Percentiles rank a stretch among this genome's conserved stretches.
phyloP scores from a whole-genome alignment of 2,888 invertebrate genomes.

The Trissolcus brochymenae region DNA sequence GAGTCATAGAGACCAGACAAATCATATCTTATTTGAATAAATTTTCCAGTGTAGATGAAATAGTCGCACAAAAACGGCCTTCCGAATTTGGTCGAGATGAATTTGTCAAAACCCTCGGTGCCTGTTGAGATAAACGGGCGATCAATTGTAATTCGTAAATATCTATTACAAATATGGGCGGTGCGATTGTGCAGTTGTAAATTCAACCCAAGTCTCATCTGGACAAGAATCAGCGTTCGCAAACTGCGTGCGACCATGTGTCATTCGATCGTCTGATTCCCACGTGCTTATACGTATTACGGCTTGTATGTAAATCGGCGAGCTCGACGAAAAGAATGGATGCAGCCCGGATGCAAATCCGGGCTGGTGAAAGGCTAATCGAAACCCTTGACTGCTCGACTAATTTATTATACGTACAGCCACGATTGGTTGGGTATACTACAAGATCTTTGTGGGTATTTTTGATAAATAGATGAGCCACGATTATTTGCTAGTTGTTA shows the following conservation, averaged over 20 bases:
- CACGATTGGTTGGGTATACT: slow-evolving; percentile 46
- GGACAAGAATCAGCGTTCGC: slow-evolving; percentile 46
- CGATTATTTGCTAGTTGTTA: slow-evolving; percentile 68
- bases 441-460: slow-evolving; percentile 50
- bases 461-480: slow-evolving; percentile 70
- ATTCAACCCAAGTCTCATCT: slow-evolving; percentile 41
- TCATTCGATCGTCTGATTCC: slow-evolving; percentile 52
- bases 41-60: no score
- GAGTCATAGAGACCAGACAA: no score
- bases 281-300: slow-evolving; percentile 55
- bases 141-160: slow-evolving; percentile 38
- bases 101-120: slow-evolving; percentile 23
- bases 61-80: not conserved
- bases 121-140: slow-evolving; percentile 4
- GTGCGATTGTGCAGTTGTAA: slow-evolving; percentile 41
- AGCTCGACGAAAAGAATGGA: slow-evolving; percentile 52
- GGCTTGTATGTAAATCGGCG: slow-evolving; percentile 55
- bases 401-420: slow-evolving; percentile 59
- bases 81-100: slow-evolving; percentile 10
- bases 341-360: slow-evolving; percentile 58
- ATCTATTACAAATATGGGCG: slow-evolving; percentile 29
- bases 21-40: no score
- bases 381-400: slow-evolving; percentile 56
- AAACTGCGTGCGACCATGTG: slow-evolving; percentile 39
- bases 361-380: slow-evolving; percentile 56